Evolutionary conservation across 2,888 invertebrate genomes (phyloP), one percentile per base, ranked within the genome.

Genomic region (Eupithecia dodoneata): DNA sequence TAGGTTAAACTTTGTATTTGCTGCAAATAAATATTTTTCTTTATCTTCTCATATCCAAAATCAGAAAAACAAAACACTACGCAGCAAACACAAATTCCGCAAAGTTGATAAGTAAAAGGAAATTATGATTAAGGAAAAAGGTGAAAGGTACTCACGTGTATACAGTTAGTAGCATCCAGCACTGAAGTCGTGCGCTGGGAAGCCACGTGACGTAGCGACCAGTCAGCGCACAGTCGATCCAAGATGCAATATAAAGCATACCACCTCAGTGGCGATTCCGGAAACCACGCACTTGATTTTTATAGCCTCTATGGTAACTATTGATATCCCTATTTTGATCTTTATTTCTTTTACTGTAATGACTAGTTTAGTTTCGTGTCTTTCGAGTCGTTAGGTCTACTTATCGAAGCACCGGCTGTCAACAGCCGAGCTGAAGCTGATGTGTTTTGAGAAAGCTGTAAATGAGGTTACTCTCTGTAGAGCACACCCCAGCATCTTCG

Each of bases 91-190:
- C 18, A 59, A 18, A 18, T 18, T 30, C 30, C 30, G 30, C 30
- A 30, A 59, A 52, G 55, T 18, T 59, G 7, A 63, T 30, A 30
- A 63, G 63, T 9, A 30, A 4, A 63, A 12, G 2, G 63, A 63
- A 59, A 66, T 66, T 42, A 66, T 66, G 42, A 42, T 66, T 71
- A 67, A 76, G 67, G 42, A 13, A 45, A 72, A 72, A 52, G 45
- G 67, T 45, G 81, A 82, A 67, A 6, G 73, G 80, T 91, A 96
- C 96, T 96, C 88, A 96, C 96, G 96, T 96, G 96, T 95, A 96
- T 96, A 96, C 95, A 96, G 96, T 96, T 96, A 96, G 96, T 96
- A 96, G 96, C 96, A 96, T 96, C 96, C 96, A 96, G 96, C 94
- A 95, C 95, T 93, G 94, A 84, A 94, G 93, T 94, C 92, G 95